Evolutionary conservation across 2,797 vertebrate species (phyloP), one percentile per base, ranked within the genome.

Genomic region (Thalassophryne amazonica): DNA sequence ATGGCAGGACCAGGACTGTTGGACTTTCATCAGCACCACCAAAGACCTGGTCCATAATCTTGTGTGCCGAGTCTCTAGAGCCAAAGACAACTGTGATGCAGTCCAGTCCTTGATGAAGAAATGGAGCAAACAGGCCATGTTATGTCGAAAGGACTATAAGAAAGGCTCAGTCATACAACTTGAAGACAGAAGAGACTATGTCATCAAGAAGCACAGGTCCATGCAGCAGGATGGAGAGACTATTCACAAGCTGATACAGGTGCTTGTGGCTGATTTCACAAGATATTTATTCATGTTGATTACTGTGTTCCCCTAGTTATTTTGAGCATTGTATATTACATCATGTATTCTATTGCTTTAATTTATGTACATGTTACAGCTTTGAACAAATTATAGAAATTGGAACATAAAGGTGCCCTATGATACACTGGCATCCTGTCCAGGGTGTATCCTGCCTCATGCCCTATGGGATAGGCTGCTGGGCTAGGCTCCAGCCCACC

Each of bases 161-260:
- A 92, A 83, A 76, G 86, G 90, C 24, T 21, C 60, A 0, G 50
- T 89, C 2, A 80, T 93, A 3, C 81, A 76, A 38, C 52, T 92
- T 54, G 90, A 93, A 4, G 91, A 93, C 76, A 91, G 83, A 55
- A 54, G 50, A 6, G 86, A 90, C 22, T 65, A 66, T 16, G 73
- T 93, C 21, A 61, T 45, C 46, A 93, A 79, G 71, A 92, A 81
- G 35, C 89, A 91, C 68, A 80, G 32, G 42, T 57, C 57, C 21
- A 81, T 93, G 32, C 89, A 76, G 49, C 86, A 88, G 31, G 89
- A 88, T 30, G 91, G 88, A 38, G 69, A 54, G 14, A 73, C 46
- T 21, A 92, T 94, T 35, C 90, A 92, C 61, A 55, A 31, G 16
- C 74, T 94, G 41, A 66, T 91, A 8, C 81, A 93, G 88, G 93